Percentiles rank a stretch among this genome's conserved stretches.
phyloP scores from a whole-genome alignment of 2,113 vertebrate species.

The Oenanthe oenanthe region DNA sequence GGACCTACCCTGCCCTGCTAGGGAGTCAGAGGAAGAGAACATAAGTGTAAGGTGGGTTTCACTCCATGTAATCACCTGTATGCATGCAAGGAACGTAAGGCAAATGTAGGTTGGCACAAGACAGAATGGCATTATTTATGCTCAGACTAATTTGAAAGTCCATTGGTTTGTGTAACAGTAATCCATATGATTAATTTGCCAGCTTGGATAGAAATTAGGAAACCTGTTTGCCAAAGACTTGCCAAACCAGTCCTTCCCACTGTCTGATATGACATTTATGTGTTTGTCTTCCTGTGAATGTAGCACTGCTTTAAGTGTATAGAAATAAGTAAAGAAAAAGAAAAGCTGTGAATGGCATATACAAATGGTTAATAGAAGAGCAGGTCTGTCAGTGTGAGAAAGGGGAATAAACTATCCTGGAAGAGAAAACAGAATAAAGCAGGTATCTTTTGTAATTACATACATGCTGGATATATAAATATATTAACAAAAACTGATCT shows the following conservation, averaged over 20 bases:
- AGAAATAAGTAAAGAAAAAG: neutral
- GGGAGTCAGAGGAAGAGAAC: neutral
- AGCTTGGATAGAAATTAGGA: slow-evolving; percentile 11
- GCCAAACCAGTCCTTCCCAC: slow-evolving; percentile 44
- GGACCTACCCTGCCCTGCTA: neutral
- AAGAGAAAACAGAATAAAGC: neutral
- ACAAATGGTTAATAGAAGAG: neutral
- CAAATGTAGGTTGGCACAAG: neutral
- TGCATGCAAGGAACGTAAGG: neutral
- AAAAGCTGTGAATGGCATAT: neutral
- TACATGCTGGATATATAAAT: neutral
- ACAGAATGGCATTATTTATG: neutral
- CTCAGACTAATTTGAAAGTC: neutral
- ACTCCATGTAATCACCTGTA: fast-evolving
- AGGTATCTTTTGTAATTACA: neutral
- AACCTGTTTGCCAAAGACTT: slow-evolving; percentile 31
- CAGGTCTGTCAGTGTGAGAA: neutral
- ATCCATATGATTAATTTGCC: slow-evolving; percentile 21
- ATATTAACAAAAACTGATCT: neutral
- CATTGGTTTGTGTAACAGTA: neutral
- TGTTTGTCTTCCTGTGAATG: neutral
- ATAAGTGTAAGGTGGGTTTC: neutral
- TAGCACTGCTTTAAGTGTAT: neutral
- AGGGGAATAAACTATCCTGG: neutral
- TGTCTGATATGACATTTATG: neutral